Conservation (phyloP, 2,797 vertebrate genomes). For the Dendrocincla tyrannina region DNA sequence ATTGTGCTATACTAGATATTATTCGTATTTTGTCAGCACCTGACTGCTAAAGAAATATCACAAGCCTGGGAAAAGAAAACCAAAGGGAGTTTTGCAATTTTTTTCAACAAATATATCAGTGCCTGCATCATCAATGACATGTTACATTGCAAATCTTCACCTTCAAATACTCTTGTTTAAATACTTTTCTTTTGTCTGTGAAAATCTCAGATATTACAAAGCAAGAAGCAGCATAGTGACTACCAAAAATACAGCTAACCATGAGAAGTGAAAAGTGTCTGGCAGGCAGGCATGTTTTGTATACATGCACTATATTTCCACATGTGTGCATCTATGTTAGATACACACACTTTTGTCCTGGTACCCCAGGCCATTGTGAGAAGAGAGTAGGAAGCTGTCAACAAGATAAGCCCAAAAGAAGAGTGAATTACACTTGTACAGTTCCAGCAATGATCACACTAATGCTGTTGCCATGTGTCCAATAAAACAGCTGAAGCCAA, state of each 20-base stretch:
- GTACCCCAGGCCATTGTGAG: neutral
- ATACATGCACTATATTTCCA: neutral
- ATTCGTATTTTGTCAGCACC: neutral
- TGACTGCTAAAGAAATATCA: neutral
- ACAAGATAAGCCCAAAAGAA: neutral
- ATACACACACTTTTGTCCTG: neutral
- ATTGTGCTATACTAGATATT: neutral
- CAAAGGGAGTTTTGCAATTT: neutral
- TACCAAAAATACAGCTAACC: neutral
- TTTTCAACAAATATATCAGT: neutral
- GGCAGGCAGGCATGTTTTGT: neutral
- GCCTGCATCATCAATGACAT: neutral
- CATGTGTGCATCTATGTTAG: accelerated
- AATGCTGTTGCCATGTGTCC: neutral
- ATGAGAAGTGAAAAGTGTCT: neutral
- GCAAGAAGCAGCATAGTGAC: neutral
- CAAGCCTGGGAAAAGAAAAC: neutral
- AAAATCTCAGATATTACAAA: neutral
- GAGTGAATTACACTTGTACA: neutral
- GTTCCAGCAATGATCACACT: neutral
- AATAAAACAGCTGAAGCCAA: neutral
- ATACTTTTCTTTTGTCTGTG: neutral
- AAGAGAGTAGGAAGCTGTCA: neutral
- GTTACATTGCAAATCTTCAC: neutral
- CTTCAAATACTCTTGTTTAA: neutral